Evolutionary conservation across 2,888 invertebrate genomes (phyloP), one percentile per base, ranked within the genome.

Genomic region (Schizaphis graminum): DNA sequence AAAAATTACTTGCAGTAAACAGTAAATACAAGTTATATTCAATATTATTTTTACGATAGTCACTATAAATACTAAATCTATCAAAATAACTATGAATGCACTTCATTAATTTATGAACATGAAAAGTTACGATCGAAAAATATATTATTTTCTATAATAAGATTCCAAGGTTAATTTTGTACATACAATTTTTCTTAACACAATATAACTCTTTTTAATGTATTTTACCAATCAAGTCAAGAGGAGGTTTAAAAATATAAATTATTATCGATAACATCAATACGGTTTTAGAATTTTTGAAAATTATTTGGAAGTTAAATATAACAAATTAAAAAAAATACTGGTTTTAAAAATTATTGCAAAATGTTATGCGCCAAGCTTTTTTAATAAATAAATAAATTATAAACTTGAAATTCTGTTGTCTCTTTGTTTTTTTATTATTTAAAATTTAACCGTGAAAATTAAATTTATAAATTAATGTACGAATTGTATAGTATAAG

Each of bases 171-270:
- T 88, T 88, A 53, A 88, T 56, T 88, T 2, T 21, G 7, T 53
- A 24, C 16, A 35, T 10, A 35, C 4, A 67, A 35, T 26, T 53
- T 24, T 35, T 1, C n/a, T 53, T 24, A 21, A 53, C 21, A 35
- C 53, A 53, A 56, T 21, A 35, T 35, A 24, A n/a, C 53, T 53
- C 10, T 11, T 56, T n/a, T n/a, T 53, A 35, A 88, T 53, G 35
- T 24, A 88, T 53, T 56, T 56, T 53, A 35, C 24, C 1, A 16
- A 49, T 87, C 21, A n/a, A 49, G n/a, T 28, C 11, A 8, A 16
- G n/a, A 67, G 67, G n/a, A 67, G 16, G n/a, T n/a, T 67, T 67
- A 67, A 67, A 67, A 67, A n/a, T 67, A n/a, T 67, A n/a, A 67
- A 67, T 67, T n/a, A n/a, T 16, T 67, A 67, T 67, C 16, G 5